Conservation (phyloP, 1,140 invertebrate genomes). For the Drosophila ercepeae region DNA sequence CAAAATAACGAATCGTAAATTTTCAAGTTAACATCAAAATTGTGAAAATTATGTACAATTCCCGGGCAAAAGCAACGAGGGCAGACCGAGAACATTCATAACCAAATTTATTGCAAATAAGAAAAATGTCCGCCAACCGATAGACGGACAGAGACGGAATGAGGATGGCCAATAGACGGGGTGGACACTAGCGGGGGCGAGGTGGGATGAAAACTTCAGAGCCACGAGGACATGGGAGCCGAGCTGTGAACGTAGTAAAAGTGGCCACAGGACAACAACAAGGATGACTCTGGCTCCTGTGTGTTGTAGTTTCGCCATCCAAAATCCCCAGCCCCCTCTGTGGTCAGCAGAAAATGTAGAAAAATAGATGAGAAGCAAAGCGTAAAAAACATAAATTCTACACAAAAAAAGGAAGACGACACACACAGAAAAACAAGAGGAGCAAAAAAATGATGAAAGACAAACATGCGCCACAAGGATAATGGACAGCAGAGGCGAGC, state of each 20-base stretch:
- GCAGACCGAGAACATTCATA: constrained; percentile 76
- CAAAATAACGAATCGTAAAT: constrained; percentile 81
- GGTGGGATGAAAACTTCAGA: constrained; percentile 29
- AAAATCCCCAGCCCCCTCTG: constrained; percentile 19
- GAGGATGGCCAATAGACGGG: background rate
- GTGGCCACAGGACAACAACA: constrained; percentile 56
- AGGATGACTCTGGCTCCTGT: constrained; percentile 20
- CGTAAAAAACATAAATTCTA: constrained; percentile 78
- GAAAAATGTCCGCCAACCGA: constrained; percentile 78
- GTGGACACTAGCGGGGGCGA: background rate
- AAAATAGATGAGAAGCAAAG: constrained; percentile 76
- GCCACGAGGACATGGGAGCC: constrained; percentile 47
- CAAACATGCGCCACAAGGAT: constrained; percentile 81
- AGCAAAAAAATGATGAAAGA: constrained; percentile 77
- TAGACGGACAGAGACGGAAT: constrained; percentile 35
- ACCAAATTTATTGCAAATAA: constrained; percentile 84
- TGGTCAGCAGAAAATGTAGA: constrained; percentile 74
- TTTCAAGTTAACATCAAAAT: constrained; percentile 83
- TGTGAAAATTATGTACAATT: constrained; percentile 82
- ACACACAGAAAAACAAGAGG: constrained; percentile 35
- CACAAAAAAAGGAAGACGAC: constrained; percentile 27
- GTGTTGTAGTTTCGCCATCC: constrained; percentile 24
- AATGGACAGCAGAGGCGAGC: constrained; percentile 50
- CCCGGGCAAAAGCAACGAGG: constrained; percentile 52
- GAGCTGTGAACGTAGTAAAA: constrained; percentile 45